Base-by-base conservation (phyloP, 2,113 vertebrate species). In the Nansenia antarctica region DNA sequence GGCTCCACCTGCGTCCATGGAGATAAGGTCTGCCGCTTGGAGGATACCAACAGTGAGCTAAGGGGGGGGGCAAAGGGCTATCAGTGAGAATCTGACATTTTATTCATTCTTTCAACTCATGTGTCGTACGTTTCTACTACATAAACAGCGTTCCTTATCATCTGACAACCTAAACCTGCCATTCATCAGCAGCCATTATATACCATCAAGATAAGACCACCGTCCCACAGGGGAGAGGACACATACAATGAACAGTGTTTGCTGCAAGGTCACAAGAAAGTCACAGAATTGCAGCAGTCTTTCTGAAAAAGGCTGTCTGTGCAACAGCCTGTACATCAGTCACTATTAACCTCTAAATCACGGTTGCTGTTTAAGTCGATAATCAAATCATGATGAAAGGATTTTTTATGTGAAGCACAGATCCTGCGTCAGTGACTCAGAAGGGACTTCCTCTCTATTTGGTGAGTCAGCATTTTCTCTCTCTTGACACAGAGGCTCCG, bases 1-100 rank as follows among this genome's bases (percentile, higher is more conserved):
- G 1, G 98, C 98, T 69, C 98, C 98, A 0, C 98, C 96, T 55
- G 98, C 96, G 84, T 99, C 98, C 93, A 99, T 87, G 52, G 97
- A 98, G 8, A 98, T 94, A 69, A 99, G 93, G 29, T 99, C 98
- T 0, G 98, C 97, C 0, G 96, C 96, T 90, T 99, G 98, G 65
- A 99, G 94, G 75, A 99, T 95, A 0, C 98, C 97, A 9, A 99
- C 90, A 0, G 96, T 97, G 60, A 99, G 90, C 98, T 99, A 72
- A 69, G 8, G 30, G 53, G 20, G 81, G n/a, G 29, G 35, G 18
- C 26, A 29, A 11, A 0, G n/a, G 12, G n/a, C 20, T 22, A n/a
- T 63, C 39, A 68, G 26, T 31, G 29, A 62, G 67, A 49, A 62
- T 58, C 6, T 4, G 59, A 47, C 14, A 30, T 53, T n/a, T 5